phyloP scores from a whole-genome alignment of 1,140 invertebrate genomes.

The Dendrolimus punctatus region DNA sequence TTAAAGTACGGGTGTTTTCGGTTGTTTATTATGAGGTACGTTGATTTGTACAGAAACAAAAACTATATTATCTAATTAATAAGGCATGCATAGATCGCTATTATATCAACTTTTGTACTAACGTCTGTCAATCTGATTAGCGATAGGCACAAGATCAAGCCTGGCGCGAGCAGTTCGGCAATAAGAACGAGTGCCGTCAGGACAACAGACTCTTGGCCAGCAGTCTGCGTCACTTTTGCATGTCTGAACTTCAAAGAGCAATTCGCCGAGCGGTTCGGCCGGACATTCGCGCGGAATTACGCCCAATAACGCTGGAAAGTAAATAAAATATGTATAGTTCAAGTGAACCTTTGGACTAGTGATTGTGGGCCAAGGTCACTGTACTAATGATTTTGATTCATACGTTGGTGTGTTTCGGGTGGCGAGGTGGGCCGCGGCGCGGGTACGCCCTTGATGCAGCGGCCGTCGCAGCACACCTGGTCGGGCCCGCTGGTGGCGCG shows the following conservation, averaged over 20 bases:
- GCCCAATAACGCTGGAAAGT: conserved; percentile 74
- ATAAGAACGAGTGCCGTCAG: conserved; percentile 75
- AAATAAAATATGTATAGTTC: neutral
- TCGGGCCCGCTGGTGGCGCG: conserved; percentile 65
- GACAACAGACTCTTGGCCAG: conserved; percentile 80
- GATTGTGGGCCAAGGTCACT: no score
- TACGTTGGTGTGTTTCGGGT: conserved; percentile 73
- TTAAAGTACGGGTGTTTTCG: no score
- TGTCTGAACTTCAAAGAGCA: conserved; percentile 76
- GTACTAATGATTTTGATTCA: conserved; percentile 18
- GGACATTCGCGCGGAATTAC: conserved; percentile 78
- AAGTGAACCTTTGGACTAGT: no score
- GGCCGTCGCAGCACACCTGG: conserved; percentile 72
- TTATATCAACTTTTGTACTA: conserved; percentile 17
- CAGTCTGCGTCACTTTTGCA: conserved; percentile 79
- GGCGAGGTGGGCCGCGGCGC: conserved; percentile 69
- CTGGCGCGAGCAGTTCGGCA: conserved; percentile 78
- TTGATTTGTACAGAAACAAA: no score
- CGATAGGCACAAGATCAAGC: conserved; percentile 74
- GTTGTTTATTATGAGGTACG: no score
- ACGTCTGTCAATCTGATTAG: conserved; percentile 62
- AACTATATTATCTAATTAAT: no score
- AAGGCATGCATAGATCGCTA: no score
- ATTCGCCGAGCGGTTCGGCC: conserved; percentile 74
- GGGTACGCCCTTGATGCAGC: conserved; percentile 73